phyloP scores from a whole-genome alignment of 1,140 invertebrate genomes.

The Pogonomyrmex barbatus region DNA sequence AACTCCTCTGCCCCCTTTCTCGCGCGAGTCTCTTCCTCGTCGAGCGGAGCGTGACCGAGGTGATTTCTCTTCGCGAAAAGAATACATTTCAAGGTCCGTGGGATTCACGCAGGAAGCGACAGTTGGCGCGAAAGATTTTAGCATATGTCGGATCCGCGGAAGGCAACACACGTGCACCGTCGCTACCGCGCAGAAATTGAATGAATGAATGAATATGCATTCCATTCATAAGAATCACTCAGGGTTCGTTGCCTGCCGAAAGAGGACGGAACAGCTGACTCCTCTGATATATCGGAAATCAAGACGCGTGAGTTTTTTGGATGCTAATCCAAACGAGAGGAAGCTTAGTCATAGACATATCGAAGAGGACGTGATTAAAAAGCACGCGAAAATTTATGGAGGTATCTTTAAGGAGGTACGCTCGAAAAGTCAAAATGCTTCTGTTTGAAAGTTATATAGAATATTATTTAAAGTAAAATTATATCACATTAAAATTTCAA shows the following conservation, averaged over 20 bases:
- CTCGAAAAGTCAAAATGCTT: too few species aligned
- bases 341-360: too few species aligned
- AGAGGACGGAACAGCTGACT: constrained; percentile 17
- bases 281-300: background rate
- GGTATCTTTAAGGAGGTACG: too few species aligned
- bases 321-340: background rate
- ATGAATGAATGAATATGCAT: constrained; percentile 82
- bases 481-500: too few species aligned
- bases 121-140: constrained; percentile 83
- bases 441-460: too few species aligned
- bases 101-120: constrained; percentile 83
- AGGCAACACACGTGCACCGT: constrained; percentile 74
- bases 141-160: constrained; percentile 80
- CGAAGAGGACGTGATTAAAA: background rate
- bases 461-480: too few species aligned
- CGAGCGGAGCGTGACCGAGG: constrained; percentile 64
- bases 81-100: constrained; percentile 84
- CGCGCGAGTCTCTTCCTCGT: constrained; percentile 55
- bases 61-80: constrained; percentile 75
- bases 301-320: constrained; percentile 1
- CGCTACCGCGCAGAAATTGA: constrained; percentile 64
- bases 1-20: constrained; percentile 41
- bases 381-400: background rate
- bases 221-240: constrained; percentile 72
- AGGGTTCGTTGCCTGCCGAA: constrained; percentile 28